Percentiles rank a stretch among this genome's conserved stretches.
These are phyloP conservation scores for Eupithecia abbreviata DNA, from an alignment of 2,888 invertebrate species.

Conservation along the genomic window DNA sequence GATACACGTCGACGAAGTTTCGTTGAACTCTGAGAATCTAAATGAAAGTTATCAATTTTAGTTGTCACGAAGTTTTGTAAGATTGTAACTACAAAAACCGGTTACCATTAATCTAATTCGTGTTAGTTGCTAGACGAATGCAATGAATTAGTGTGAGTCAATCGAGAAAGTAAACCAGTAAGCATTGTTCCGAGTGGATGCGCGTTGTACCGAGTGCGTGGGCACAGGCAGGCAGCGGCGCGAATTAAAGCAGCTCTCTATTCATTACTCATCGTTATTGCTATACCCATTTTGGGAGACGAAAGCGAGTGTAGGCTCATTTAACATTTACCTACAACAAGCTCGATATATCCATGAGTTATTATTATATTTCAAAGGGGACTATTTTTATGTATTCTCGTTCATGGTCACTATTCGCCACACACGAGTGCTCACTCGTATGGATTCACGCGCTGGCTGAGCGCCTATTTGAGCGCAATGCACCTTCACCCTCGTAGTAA, in stretches of 20 bases:
- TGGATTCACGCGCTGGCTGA: slow-evolving; percentile 68
- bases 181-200: slow-evolving; percentile 83
- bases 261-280: slow-evolving; percentile 83
- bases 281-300: slow-evolving; percentile 79
- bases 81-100: slow-evolving; percentile 60
- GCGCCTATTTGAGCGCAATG: slow-evolving; percentile 67
- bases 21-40: slow-evolving; percentile 33
- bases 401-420: slow-evolving; percentile 55
- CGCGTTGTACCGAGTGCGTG: slow-evolving; percentile 75
- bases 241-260: slow-evolving; percentile 83
- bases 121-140: slow-evolving; percentile 73
- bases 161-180: slow-evolving; percentile 83
- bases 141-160: slow-evolving; percentile 81
- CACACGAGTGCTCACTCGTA: slow-evolving; percentile 65
- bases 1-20: slow-evolving; percentile 16
- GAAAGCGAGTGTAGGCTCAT: slow-evolving; percentile 79
- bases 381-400: slow-evolving; percentile 61
- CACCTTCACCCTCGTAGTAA: slow-evolving; percentile 51
- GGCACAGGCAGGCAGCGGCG: slow-evolving; percentile 70
- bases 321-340: slow-evolving; percentile 53
- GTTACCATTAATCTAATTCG: slow-evolving; percentile 76
- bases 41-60: slow-evolving; percentile 64
- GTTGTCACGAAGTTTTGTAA: slow-evolving; percentile 53
- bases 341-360: slow-evolving; percentile 55
- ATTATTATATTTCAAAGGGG: slow-evolving; percentile 61